Evolutionary conservation across 1,140 invertebrate genomes (phyloP).

Genomic region (Drosophila mauritiana): DNA sequence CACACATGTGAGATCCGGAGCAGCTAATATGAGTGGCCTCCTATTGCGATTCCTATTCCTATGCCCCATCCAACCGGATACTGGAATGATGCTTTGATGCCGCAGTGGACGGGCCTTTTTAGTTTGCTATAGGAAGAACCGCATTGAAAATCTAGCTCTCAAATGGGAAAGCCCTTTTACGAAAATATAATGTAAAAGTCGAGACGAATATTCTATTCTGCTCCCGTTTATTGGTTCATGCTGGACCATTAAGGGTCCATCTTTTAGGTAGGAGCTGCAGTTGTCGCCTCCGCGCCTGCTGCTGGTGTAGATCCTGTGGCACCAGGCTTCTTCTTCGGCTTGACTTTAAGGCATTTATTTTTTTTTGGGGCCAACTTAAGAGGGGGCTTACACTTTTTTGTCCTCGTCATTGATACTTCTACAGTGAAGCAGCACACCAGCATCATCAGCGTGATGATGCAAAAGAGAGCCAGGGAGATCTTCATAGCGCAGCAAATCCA

Average conservation of each 20-base stretch:
- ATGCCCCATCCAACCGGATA: neutral
- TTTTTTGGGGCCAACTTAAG: neutral
- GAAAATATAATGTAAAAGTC: neutral
- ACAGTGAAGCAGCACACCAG: constrained; percentile 1
- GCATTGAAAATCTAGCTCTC: neutral
- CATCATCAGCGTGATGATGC: constrained; percentile 6
- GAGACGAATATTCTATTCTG: neutral
- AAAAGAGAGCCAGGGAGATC: neutral
- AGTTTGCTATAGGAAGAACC: neutral
- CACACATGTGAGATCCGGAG: constrained; percentile 41
- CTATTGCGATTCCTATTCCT: neutral
- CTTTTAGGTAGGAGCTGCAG: neutral
- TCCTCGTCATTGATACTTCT: neutral
- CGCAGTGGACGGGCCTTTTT: constrained; percentile 13
- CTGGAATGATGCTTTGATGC: constrained; percentile 9
- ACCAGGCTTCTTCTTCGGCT: neutral
- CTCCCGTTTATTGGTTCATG: neutral
- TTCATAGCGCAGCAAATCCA: constrained; percentile 5
- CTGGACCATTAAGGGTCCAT: neutral
- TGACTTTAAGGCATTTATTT: neutral
- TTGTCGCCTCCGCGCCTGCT: neutral
- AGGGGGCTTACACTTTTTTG: neutral
- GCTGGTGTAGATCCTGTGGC: neutral
- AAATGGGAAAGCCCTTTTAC: neutral
- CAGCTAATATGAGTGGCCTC: constrained; percentile 49